These are phyloP conservation scores for Elegia similella DNA, from an alignment of 2,888 invertebrate species.

Conservation along the genomic window DNA sequence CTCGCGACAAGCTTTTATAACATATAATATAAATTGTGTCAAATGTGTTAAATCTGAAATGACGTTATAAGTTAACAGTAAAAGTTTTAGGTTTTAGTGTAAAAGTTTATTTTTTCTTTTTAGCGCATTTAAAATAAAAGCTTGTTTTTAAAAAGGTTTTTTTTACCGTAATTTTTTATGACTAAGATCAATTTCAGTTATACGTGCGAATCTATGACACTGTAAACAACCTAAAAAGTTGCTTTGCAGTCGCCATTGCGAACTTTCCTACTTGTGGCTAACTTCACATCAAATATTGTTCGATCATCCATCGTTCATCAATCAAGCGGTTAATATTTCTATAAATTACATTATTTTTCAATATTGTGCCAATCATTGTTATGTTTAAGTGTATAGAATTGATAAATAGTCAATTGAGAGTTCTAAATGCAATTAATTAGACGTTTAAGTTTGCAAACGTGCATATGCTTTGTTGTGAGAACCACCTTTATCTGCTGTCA, in stretches of 20 bases:
- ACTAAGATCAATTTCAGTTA: too few relatives aligned
- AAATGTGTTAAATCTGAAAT: too few relatives aligned
- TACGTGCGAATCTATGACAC: not conserved
- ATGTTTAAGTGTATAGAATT: slow-evolving; percentile 49
- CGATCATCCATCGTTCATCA: slow-evolving; percentile 75
- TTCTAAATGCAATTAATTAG: slow-evolving; percentile 46
- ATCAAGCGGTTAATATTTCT: slow-evolving; percentile 73
- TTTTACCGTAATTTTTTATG: too few relatives aligned
- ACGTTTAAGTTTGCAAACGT: slow-evolving; percentile 68
- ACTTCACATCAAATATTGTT: slow-evolving; percentile 70
- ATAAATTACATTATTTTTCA: slow-evolving; percentile 59
- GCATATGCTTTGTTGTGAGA: slow-evolving; percentile 81
- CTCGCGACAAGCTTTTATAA: too few relatives aligned
- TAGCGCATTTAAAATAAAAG: too few relatives aligned
- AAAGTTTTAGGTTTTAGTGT: too few relatives aligned
- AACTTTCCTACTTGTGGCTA: slow-evolving; percentile 47
- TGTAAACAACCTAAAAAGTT: slow-evolving; percentile 15
- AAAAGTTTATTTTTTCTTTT: too few relatives aligned
- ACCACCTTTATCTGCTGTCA: slow-evolving; percentile 81
- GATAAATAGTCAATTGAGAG: slow-evolving; percentile 42
- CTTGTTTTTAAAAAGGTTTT: too few relatives aligned
- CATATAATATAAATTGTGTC: too few relatives aligned
- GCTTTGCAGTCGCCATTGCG: slow-evolving; percentile 49
- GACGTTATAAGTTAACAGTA: too few relatives aligned
- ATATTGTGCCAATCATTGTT: slow-evolving; percentile 64